Conservation (phyloP, 2,888 invertebrate genomes). For the Pandemis corylana region DNA sequence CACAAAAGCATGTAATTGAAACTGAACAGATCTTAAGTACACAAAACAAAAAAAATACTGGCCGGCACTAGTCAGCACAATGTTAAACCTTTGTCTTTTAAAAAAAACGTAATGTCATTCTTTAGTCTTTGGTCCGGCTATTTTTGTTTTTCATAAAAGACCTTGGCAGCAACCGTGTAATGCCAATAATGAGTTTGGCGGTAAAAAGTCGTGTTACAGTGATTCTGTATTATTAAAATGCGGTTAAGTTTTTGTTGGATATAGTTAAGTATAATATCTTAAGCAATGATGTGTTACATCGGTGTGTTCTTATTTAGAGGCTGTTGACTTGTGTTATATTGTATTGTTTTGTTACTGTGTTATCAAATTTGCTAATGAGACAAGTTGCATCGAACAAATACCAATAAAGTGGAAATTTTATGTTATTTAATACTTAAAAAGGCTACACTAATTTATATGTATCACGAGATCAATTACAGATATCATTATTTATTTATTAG, state of each 20-base stretch:
- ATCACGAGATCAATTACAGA: too few species aligned
- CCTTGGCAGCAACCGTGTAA: slow-evolving; percentile 40
- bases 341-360: too few species aligned
- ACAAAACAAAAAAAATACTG: slow-evolving; percentile 1
- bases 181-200: slow-evolving; percentile 28
- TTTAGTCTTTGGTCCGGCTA: slow-evolving; percentile 21
- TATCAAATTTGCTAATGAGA: too few species aligned
- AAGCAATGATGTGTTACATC: slow-evolving; percentile 23
- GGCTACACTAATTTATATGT: too few species aligned
- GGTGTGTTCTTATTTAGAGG: neutral
- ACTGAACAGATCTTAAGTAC: neutral
- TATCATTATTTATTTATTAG: too few species aligned
- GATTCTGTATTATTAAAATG: slow-evolving; percentile 39
- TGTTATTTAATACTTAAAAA: too few species aligned
- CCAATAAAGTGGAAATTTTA: too few species aligned
- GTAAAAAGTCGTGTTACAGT: slow-evolving; percentile 29
- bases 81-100: slow-evolving; percentile 13
- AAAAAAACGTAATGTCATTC: slow-evolving; percentile 30
- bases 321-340: neutral
- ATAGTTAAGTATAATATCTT: slow-evolving; percentile 20
- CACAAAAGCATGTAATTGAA: neutral
- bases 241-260: slow-evolving; percentile 27
- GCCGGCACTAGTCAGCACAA: slow-evolving; percentile 3
- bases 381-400: too few species aligned
- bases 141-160: slow-evolving; percentile 29